These are phyloP conservation scores for Streptopelia turtur DNA, from an alignment of 2,797 vertebrate species.

Conservation along the genomic window DNA sequence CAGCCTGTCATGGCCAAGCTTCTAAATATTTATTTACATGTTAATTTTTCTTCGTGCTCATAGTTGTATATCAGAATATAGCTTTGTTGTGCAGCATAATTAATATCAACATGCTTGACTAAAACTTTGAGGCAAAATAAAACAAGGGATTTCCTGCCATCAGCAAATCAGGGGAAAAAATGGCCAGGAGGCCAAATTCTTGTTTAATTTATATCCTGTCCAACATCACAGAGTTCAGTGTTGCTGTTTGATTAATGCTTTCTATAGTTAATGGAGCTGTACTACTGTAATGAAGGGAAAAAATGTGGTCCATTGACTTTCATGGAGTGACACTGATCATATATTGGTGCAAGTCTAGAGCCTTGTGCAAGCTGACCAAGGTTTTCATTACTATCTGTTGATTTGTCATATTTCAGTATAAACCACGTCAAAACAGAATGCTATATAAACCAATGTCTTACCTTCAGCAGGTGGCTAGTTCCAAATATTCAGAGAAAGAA, in stretches of 20 bases:
- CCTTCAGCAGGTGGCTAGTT: neutral
- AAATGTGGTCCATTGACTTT: constrained; percentile 19
- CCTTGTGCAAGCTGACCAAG: neutral
- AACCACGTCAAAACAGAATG: neutral
- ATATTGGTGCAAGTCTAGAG: neutral
- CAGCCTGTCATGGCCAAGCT: neutral
- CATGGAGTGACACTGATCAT: neutral
- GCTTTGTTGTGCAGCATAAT: neutral
- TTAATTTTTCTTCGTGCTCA: neutral
- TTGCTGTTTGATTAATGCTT: constrained; percentile 30
- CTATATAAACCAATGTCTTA: neutral
- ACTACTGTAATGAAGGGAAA: constrained; percentile 19
- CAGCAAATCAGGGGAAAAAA: neutral
- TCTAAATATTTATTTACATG: neutral
- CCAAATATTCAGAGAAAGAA: neutral
- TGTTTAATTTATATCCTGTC: constrained; percentile 1
- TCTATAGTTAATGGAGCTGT: constrained; percentile 49
- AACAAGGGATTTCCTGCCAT: neutral
- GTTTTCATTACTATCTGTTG: neutral
- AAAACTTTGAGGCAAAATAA: constrained; percentile 23
- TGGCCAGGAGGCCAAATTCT: neutral
- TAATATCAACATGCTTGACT: neutral
- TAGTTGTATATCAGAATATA: neutral
- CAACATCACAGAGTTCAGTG: neutral
- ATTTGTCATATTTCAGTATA: neutral